Evolutionary conservation across 2,888 invertebrate genomes (phyloP).

Genomic region (Eumacrocentrus americanus): DNA sequence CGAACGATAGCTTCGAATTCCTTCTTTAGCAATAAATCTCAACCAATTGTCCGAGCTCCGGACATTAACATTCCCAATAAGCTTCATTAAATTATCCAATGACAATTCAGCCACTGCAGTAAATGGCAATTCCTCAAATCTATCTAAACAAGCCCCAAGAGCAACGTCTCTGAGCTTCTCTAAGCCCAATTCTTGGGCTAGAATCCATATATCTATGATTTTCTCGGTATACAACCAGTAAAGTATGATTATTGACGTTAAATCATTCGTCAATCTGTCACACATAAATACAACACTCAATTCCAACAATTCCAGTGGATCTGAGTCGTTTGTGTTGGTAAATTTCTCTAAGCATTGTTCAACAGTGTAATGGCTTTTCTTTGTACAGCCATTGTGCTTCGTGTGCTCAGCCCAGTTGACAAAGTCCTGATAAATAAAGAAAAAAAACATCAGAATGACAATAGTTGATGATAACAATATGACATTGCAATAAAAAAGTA

Average conservation of each 20-base stretch:
- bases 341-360: conserved; percentile 42
- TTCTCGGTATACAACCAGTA: conserved; percentile 42
- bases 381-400: conserved; percentile 19
- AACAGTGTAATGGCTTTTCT: conserved; percentile 30
- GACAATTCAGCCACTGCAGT: conserved; percentile 32
- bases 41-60: conserved; percentile 33
- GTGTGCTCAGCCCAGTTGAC: conserved; percentile 45
- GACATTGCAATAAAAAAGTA: conserved; percentile 1
- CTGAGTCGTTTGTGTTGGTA: conserved; percentile 31
- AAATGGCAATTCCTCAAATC: conserved; percentile 44
- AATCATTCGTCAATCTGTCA: conserved; percentile 43
- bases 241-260: conserved; percentile 42
- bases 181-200: conserved; percentile 44
- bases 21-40: conserved; percentile 31
- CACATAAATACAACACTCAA: conserved; percentile 46
- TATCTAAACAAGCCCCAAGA: conserved; percentile 44
- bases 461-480: not conserved
- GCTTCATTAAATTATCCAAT: conserved; percentile 37
- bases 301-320: conserved; percentile 45
- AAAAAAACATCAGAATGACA: not conserved
- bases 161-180: conserved; percentile 40
- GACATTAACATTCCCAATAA: conserved; percentile 45
- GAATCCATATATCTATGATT: conserved; percentile 44
- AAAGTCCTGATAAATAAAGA: conserved; percentile 43
- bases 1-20: conserved; percentile 12